A percentile compares a stretch with the other conserved stretches of the same genome.
Evolutionary conservation across 2,888 invertebrate species (phyloP).

Genomic region (Drosophila leonis): DNA sequence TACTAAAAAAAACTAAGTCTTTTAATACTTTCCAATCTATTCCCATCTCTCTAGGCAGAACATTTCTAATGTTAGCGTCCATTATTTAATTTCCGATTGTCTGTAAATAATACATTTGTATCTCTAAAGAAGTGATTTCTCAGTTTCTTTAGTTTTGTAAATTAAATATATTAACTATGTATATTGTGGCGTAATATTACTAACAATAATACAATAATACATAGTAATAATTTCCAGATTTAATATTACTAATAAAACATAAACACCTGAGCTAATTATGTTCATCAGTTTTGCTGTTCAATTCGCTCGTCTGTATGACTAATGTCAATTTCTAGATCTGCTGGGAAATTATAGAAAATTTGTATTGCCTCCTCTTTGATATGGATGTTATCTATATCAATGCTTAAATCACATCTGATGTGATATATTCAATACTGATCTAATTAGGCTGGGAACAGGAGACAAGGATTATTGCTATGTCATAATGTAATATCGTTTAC

Average conservation of each 20-base stretch:
- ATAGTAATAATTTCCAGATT: too few species aligned
- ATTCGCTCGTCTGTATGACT: not conserved
- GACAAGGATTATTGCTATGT: not conserved
- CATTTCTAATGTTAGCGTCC: not conserved
- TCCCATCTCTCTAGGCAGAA: too few species aligned
- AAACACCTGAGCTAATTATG: not conserved
- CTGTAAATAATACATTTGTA: not conserved
- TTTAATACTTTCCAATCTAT: too few species aligned
- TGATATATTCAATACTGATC: not conserved
- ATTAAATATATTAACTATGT: not conserved
- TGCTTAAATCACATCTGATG: not conserved
- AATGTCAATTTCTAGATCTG: not conserved
- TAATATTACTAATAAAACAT: not conserved
- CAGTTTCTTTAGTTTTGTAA: not conserved
- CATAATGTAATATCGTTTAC: not conserved
- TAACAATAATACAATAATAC: not conserved
- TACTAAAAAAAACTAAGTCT: not conserved
- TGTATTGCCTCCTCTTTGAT: not conserved
- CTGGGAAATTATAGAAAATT: not conserved
- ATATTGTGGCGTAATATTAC: not conserved
- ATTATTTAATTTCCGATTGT: not conserved
- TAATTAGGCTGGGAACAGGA: not conserved
- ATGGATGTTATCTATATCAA: not conserved
- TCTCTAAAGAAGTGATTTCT: not conserved
- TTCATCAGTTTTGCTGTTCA: not conserved